These are phyloP conservation scores for Dione juno DNA, from an alignment of 2,888 invertebrate species.

Conservation along the genomic window DNA sequence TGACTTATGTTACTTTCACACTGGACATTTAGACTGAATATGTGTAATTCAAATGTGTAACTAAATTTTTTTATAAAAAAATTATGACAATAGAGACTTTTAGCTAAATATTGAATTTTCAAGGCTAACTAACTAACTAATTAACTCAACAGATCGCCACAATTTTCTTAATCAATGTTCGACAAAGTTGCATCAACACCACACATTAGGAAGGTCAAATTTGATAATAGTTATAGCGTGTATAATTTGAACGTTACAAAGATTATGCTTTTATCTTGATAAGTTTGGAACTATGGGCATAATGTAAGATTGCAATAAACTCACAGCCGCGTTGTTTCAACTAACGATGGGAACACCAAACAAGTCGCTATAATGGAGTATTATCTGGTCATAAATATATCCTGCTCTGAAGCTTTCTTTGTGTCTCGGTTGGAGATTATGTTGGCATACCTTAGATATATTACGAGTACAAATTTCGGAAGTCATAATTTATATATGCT, in stretches of 20 bases:
- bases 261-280: slow-evolving; percentile 35
- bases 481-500: slow-evolving; percentile 50
- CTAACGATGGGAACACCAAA: slow-evolving; percentile 66
- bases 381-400: slow-evolving; percentile 62
- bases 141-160: slow-evolving; percentile 29
- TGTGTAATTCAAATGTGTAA: neutral
- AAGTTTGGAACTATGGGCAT: slow-evolving; percentile 39
- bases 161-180: slow-evolving; percentile 33
- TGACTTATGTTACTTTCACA: neutral
- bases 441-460: slow-evolving; percentile 55
- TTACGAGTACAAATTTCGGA: slow-evolving; percentile 55
- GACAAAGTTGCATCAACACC: slow-evolving; percentile 26
- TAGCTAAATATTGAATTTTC: neutral
- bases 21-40: neutral
- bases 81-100: too few species aligned
- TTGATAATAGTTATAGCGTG: slow-evolving; percentile 20
- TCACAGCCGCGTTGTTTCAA: slow-evolving; percentile 50
- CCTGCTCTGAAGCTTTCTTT: slow-evolving; percentile 56
- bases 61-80: too few species aligned
- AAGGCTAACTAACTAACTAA: slow-evolving; percentile 58
- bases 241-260: slow-evolving; percentile 24
- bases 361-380: slow-evolving; percentile 56
- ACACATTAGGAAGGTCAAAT: slow-evolving; percentile 28
- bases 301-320: slow-evolving; percentile 44
- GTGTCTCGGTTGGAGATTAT: slow-evolving; percentile 63